Conservation (phyloP, 2,797 vertebrate species). For the Coregonus suidteri region DNA sequence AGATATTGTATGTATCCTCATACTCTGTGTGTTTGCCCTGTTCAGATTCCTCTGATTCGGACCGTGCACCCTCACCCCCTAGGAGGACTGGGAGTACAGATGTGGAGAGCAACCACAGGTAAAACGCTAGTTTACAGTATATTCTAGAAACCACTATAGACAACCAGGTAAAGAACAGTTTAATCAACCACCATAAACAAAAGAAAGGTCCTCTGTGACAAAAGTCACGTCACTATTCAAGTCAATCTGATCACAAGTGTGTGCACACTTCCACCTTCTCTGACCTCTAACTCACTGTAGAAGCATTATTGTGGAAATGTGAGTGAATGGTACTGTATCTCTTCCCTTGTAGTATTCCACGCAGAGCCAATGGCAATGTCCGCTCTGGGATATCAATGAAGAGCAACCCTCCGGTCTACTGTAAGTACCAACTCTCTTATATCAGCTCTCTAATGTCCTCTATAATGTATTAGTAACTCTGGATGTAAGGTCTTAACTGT, state of each 20-base stretch:
- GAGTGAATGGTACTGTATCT: not conserved
- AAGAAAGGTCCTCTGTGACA: too few relatives aligned
- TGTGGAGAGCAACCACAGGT: slow-evolving; percentile 60
- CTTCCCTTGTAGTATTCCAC: slow-evolving; percentile 52
- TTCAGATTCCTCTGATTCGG: slow-evolving; percentile 71
- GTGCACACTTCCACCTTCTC: not conserved
- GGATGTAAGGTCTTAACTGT: not conserved
- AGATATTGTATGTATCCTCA: slow-evolving; percentile 27
- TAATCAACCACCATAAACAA: not conserved
- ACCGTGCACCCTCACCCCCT: slow-evolving; percentile 56
- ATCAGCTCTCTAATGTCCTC: not conserved
- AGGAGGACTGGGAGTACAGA: slow-evolving; percentile 69
- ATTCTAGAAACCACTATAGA: not conserved
- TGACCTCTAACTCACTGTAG: not conserved
- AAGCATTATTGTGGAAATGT: not conserved
- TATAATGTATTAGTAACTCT: not conserved
- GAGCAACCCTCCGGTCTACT: slow-evolving; percentile 37
- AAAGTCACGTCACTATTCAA: too few relatives aligned
- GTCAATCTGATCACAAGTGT: not conserved
- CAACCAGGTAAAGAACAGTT: not conserved
- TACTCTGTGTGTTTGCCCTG: not conserved
- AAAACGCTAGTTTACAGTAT: not conserved
- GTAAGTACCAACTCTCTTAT: slow-evolving; percentile 66
- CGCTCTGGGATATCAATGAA: slow-evolving; percentile 47
- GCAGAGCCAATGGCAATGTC: slow-evolving; percentile 39